Conservation (phyloP, 2,797 vertebrate genomes). For the Heteromormyrus szaboi region DNA sequence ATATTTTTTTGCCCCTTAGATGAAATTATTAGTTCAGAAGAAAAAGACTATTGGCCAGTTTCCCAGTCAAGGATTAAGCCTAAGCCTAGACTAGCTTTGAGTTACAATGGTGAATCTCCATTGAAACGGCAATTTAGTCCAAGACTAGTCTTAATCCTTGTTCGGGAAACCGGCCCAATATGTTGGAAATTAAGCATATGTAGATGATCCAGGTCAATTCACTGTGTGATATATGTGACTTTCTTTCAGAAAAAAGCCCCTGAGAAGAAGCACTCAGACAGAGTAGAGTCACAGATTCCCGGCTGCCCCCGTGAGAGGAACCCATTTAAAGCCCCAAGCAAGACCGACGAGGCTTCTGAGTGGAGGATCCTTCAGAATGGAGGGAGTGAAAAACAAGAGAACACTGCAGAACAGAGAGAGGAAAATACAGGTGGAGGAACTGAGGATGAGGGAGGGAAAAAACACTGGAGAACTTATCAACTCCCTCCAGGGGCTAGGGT, state of each 20-base stretch:
- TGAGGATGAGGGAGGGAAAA: not conserved
- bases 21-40: not conserved
- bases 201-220: not conserved
- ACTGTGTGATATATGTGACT: not conserved
- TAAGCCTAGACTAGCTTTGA: too few relatives aligned
- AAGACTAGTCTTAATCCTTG: too few relatives aligned
- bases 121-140: too few relatives aligned
- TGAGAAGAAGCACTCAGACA: slow-evolving; percentile 38
- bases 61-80: too few relatives aligned
- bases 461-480: slow-evolving; percentile 42
- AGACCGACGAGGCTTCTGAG: slow-evolving; percentile 49
- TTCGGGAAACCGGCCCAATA: too few relatives aligned
- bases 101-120: too few relatives aligned
- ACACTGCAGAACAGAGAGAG: slow-evolving; percentile 23
- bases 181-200: not conserved
- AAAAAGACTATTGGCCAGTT: not conserved
- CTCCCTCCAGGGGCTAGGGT: slow-evolving; percentile 53
- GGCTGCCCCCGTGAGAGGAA: slow-evolving; percentile 63
- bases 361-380: slow-evolving; percentile 50
- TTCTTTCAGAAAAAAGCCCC: slow-evolving; percentile 57
- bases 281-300: slow-evolving; percentile 34
- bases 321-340: slow-evolving; percentile 72
- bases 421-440: not conserved
- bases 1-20: not conserved
- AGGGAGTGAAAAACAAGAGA: slow-evolving; percentile 24